Evolutionary conservation across 2,888 invertebrate species (phyloP), one percentile per base, ranked within the genome.

Genomic region (Eupithecia subumbrata): DNA sequence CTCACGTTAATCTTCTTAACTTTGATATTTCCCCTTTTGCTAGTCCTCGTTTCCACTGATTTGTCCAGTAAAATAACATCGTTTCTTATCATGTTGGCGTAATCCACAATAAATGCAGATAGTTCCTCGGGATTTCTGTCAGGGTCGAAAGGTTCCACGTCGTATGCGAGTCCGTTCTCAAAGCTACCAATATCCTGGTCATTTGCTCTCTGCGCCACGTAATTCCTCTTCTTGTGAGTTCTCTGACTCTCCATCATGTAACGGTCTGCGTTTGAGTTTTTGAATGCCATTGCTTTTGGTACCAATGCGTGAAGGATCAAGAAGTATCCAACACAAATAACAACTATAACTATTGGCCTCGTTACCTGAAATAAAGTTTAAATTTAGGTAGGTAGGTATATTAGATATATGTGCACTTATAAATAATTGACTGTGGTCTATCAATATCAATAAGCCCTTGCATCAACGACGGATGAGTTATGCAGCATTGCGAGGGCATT

Each of bases 71-170:
- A 83, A 75, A 93, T 89, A 2, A 93, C 91, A 75, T 94, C 92
- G 73, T 94, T 91, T 71, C 91, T 83, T 63, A 93, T 92, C 91
- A 92, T 90, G 75, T 94, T 92, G 2, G 92, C 93, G 78, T 94
- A 92, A 81, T 94, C 94, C 9, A 90, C 88, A 3, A 93, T 90
- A 16, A 92, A 86, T 2, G 89, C 90, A 2, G 93, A 90, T n/a
- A 92, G 80, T 69, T 90, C 90, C 76, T 91, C 90, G 3, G 89
- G 84, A 30, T 84, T 88, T 1, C 85, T 79, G 45, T 90, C 88
- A 0, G 84, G 79, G 22, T 89, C 87, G 5, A 85, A 79, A 1
- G 87, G 80, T 70, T 89, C 89, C 0, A 81, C 81, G 0, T 84
- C 80, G 70, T 91, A 91, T 1, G 80, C 77, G 5, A 84, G 77